phyloP scores from a whole-genome alignment of 2,797 vertebrate species.

The Cossypha heuglini region DNA sequence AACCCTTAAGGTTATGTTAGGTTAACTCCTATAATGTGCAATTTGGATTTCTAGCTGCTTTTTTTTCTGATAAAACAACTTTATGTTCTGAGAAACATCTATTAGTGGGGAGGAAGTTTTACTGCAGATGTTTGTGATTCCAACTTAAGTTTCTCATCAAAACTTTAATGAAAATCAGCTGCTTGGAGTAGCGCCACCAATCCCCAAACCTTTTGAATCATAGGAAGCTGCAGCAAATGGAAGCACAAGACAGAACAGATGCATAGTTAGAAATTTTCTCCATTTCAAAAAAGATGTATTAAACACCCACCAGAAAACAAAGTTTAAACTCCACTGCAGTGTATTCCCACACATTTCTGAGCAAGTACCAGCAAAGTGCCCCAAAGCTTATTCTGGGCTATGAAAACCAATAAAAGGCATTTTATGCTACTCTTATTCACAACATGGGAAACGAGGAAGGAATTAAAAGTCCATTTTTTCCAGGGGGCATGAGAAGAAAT shows the following conservation, averaged over 20 bases:
- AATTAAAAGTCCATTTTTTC: background rate
- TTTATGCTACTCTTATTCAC: background rate
- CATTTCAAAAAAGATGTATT: background rate
- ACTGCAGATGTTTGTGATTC: conserved; percentile 78
- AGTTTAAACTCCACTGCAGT: background rate
- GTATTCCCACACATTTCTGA: background rate
- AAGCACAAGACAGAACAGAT: conserved; percentile 23
- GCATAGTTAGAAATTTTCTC: conserved; percentile 34
- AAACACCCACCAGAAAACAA: background rate
- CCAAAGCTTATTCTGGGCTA: background rate
- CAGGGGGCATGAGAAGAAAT: background rate
- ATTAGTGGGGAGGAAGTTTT: conserved; percentile 71
- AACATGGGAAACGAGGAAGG: background rate
- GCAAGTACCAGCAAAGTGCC: background rate
- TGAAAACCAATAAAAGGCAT: background rate
- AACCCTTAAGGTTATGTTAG: conserved; percentile 10
- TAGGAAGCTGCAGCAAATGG: conserved; percentile 56
- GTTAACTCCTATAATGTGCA: conserved; percentile 27
- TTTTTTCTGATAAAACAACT: conserved; percentile 58
- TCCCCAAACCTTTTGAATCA: conserved; percentile 51
- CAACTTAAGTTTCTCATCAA: conserved; percentile 78
- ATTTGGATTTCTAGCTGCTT: conserved; percentile 6
- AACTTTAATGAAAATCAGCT: conserved; percentile 80
- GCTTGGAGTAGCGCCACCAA: conserved; percentile 41
- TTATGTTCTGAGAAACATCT: conserved; percentile 73